phyloP scores from a whole-genome alignment of 2,888 invertebrate species.

The Phytoseiulus persimilis region DNA sequence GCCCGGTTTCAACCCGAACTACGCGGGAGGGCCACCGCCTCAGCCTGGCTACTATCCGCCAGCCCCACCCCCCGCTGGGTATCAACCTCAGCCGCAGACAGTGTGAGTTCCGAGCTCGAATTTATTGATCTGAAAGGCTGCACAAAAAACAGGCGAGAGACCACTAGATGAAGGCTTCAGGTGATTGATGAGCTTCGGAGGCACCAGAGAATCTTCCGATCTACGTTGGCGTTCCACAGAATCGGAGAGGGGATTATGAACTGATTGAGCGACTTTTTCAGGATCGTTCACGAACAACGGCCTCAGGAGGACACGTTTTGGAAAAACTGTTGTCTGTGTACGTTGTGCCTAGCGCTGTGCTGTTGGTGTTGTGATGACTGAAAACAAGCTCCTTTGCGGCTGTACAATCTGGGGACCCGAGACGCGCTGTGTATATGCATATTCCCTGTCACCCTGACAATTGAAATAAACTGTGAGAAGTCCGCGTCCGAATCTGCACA shows the following conservation, averaged over 20 bases:
- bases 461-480: neutral
- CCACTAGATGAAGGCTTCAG: too few relatives aligned
- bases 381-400: neutral
- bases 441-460: neutral
- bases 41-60: slow-evolving; percentile 28
- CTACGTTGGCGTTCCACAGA: too few relatives aligned
- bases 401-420: neutral
- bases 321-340: slow-evolving; percentile 29
- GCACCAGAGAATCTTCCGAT: too few relatives aligned
- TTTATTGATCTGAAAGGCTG: too few relatives aligned
- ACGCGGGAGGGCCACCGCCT: neutral
- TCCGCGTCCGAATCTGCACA: too few relatives aligned
- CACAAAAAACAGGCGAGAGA: too few relatives aligned
- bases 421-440: neutral
- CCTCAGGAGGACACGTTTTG: slow-evolving; percentile 27
- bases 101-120: slow-evolving; percentile 8
- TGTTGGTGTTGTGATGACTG: slow-evolving; percentile 31
- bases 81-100: slow-evolving; percentile 6
- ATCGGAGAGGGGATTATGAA: too few relatives aligned
- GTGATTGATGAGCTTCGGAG: too few relatives aligned
- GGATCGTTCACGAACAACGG: slow-evolving; percentile 11
- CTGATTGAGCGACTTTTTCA: neutral
- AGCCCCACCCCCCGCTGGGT: neutral
- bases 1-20: neutral
- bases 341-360: slow-evolving; percentile 21